Evolutionary conservation across 1,140 invertebrate species (phyloP), one percentile per base, ranked within the genome.

Genomic region (Anadara kagoshimensis): DNA sequence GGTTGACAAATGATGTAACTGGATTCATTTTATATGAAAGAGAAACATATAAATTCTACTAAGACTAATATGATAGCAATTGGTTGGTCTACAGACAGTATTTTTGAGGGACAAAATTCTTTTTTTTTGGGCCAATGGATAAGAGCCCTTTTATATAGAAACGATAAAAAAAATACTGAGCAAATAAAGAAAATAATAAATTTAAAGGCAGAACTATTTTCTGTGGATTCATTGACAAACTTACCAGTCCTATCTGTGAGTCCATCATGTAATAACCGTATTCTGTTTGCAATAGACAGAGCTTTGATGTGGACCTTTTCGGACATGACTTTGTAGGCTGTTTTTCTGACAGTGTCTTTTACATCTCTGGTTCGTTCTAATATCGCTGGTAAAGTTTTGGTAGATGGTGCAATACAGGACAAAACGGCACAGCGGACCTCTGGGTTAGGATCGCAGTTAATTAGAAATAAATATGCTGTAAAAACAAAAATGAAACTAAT

Each of bases 381-480:
- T 47, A 95, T 92, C 70, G 92, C 91, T 0, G 91, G 90, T 1
- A 94, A 88, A 10, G 93, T 94, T 12, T 91, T 90, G 0, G 75
- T 86, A 67, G 92, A 93, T 14, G 93, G 91, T 0, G 93, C 93
- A 84, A 94, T 92, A 59, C 91, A 91, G 59, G 91, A 91, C 4
- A 94, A 89, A 57, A 94, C 91, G 16, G 92, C 92, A 76, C 92
- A 90, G 67, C 94, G 91, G 10, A 95, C 94, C 64, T 93, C 93
- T 68, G 92, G 88, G 81, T 93, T 94, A 1, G 94, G 93, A 89
- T 97, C 95, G 78, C 92, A 92, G 24, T 91, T 90, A 83, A 96
- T 90, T 73, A 96, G 93, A 84, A 93, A 95, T n/a, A 94, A 86
- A 83, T 94, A 96, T 0, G 94, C 92, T 91, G 81, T 18, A 87